These are phyloP conservation scores for Drosophila dives DNA, from an alignment of 2,888 invertebrate species.

Conservation along the genomic window DNA sequence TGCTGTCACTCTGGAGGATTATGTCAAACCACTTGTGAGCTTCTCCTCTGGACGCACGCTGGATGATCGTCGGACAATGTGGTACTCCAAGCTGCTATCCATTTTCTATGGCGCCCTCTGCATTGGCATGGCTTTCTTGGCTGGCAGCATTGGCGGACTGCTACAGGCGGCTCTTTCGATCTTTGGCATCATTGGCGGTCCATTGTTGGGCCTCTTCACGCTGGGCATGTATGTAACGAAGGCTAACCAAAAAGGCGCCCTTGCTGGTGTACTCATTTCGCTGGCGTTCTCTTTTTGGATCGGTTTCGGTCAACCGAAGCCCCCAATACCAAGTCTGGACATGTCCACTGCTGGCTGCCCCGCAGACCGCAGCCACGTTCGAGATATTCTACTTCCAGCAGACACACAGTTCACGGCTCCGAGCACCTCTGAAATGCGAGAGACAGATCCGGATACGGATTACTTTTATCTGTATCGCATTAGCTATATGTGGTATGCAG, in stretches of 20 bases:
- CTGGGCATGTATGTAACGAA: conserved; percentile 92
- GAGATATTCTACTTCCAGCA: conserved; percentile 46
- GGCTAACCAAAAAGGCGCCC: conserved; percentile 90
- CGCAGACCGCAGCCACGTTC: conserved; percentile 41
- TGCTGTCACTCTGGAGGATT: conserved; percentile 95
- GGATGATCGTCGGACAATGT: conserved; percentile 84
- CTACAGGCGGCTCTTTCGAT: conserved; percentile 94
- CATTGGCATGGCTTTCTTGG: conserved; percentile 92
- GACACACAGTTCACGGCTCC: background rate
- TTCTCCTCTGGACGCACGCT: conserved; percentile 82
- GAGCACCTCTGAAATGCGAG: background rate
- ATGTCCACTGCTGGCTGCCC: conserved; percentile 87
- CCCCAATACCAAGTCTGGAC: conserved; percentile 86
- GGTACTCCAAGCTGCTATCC: conserved; percentile 89
- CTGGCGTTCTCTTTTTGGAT: conserved; percentile 91
- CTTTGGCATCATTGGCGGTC: conserved; percentile 95
- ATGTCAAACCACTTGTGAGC: conserved; percentile 87
- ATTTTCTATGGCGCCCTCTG: conserved; percentile 90
- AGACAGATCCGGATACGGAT: conserved; percentile 41
- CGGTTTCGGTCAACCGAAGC: conserved; percentile 93
- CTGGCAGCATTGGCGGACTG: conserved; percentile 93
- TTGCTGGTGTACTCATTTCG: conserved; percentile 88
- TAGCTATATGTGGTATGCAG: conserved; percentile 91
- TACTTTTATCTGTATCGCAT: conserved; percentile 85
- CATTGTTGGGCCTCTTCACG: conserved; percentile 93